Percentiles rank a stretch among this genome's conserved stretches.
phyloP scores from a whole-genome alignment of 2,113 vertebrate species.

The Hemibagrus wyckioides region DNA sequence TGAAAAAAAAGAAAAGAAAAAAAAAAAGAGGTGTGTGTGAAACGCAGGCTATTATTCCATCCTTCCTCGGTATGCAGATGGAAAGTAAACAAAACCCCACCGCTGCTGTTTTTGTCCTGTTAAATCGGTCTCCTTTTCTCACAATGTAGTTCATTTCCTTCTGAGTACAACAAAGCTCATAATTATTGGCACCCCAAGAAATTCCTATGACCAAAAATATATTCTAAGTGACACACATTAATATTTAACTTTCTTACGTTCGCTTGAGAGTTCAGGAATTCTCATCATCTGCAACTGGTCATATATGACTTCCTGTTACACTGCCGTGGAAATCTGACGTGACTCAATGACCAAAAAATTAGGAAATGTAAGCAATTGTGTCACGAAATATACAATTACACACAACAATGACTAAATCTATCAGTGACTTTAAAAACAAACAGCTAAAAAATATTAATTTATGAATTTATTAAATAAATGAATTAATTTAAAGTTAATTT shows the following conservation, averaged over 20 bases:
- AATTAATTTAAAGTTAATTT: no score
- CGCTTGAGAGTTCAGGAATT: not conserved
- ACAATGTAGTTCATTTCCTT: no score
- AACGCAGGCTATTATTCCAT: not conserved
- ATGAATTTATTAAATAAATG: no score
- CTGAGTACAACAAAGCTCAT: not conserved
- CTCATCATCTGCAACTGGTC: no score
- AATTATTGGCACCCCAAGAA: not conserved
- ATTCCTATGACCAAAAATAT: not conserved
- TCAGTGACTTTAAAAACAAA: no score
- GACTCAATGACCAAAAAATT: not conserved
- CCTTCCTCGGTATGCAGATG: not conserved
- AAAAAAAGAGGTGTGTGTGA: not conserved
- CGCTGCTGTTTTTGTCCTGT: not conserved
- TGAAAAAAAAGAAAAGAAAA: not conserved
- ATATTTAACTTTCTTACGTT: not conserved
- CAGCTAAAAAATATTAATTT: no score
- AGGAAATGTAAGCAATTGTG: no score
- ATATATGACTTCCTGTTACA: not conserved
- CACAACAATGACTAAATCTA: no score
- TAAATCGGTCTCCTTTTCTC: no score
- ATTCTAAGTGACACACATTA: not conserved
- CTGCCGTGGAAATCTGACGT: not conserved
- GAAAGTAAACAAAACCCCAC: not conserved
- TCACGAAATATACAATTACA: no score